Conservation (phyloP, 2,888 invertebrate genomes). For the Chrysina gloriosa region DNA sequence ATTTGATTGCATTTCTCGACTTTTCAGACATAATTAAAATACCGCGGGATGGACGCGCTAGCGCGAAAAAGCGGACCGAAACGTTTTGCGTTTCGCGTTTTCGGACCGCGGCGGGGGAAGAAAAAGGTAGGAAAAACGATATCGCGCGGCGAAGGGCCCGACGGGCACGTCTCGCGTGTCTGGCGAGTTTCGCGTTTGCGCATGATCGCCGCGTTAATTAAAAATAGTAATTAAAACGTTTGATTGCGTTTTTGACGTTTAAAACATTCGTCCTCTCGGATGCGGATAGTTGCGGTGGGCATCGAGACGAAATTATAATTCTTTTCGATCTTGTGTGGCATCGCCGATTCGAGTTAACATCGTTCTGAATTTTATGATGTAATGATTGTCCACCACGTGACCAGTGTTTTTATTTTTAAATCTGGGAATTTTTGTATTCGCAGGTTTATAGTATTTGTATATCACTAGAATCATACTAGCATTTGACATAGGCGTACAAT, state of each 20-base stretch:
- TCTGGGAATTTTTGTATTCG: too few species aligned
- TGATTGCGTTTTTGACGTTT: neutral
- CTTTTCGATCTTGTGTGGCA: too few species aligned
- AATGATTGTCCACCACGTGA: too few species aligned
- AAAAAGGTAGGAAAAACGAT: constrained; percentile 9
- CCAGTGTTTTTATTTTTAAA: too few species aligned
- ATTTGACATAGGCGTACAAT: too few species aligned
- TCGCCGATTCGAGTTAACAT: too few species aligned
- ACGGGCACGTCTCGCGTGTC: neutral
- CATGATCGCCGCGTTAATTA: neutral
- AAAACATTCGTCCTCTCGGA: too few species aligned
- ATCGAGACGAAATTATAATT: too few species aligned
- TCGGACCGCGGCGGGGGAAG: neutral
- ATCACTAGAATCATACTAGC: too few species aligned
- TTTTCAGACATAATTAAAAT: constrained; percentile 24
- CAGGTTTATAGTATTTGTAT: too few species aligned
- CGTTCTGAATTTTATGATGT: too few species aligned
- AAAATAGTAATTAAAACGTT: neutral
- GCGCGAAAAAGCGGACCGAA: neutral
- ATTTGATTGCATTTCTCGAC: constrained; percentile 32
- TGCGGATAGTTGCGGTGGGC: too few species aligned
- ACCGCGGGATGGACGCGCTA: neutral
- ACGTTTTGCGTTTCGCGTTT: constrained; percentile 1
- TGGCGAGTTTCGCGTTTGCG: neutral
- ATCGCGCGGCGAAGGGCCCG: neutral